A percentile compares a stretch with the other conserved stretches of the same genome.
Conservation (phyloP, 2,888 invertebrate species). For the Trichopoda pennipes region DNA sequence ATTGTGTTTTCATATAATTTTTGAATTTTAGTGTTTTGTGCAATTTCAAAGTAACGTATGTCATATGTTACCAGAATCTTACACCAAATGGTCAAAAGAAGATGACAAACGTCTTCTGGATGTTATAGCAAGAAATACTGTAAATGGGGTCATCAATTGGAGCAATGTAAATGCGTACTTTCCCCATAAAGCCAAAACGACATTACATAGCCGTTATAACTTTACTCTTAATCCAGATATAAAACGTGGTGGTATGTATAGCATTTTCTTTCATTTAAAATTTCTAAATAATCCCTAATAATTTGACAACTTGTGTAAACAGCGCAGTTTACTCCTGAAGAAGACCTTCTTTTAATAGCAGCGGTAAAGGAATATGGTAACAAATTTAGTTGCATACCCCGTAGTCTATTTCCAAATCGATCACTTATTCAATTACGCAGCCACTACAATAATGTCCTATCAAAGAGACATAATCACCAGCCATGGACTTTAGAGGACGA, state of each 20-base stretch:
- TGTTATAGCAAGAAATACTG: slow-evolving; percentile 84
- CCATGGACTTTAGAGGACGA: slow-evolving; percentile 86
- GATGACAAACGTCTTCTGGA: slow-evolving; percentile 86
- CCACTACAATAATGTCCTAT: slow-evolving; percentile 83
- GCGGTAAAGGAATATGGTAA: slow-evolving; percentile 84
- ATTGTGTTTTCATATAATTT: neutral
- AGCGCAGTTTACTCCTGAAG: slow-evolving; percentile 84
- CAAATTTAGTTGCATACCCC: slow-evolving; percentile 83
- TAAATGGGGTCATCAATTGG: slow-evolving; percentile 89
- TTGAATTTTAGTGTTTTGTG: slow-evolving; percentile 83
- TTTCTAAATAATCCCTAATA: neutral
- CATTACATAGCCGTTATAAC: slow-evolving; percentile 84
- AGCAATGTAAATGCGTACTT: slow-evolving; percentile 85
- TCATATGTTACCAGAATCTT: slow-evolving; percentile 57
- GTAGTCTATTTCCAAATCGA: slow-evolving; percentile 84
- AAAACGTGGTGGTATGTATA: slow-evolving; percentile 72
- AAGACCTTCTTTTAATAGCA: slow-evolving; percentile 85
- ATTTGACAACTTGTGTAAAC: neutral
- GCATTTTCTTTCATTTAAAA: neutral
- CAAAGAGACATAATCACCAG: slow-evolving; percentile 79
- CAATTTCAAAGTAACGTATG: slow-evolving; percentile 83
- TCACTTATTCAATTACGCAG: slow-evolving; percentile 84
- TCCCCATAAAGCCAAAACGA: slow-evolving; percentile 84
- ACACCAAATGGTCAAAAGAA: slow-evolving; percentile 83
- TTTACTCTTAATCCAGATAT: slow-evolving; percentile 76